Evolutionary conservation across 2,888 invertebrate species (phyloP), one percentile per base, ranked within the genome.

Genomic region (Helleia helle): DNA sequence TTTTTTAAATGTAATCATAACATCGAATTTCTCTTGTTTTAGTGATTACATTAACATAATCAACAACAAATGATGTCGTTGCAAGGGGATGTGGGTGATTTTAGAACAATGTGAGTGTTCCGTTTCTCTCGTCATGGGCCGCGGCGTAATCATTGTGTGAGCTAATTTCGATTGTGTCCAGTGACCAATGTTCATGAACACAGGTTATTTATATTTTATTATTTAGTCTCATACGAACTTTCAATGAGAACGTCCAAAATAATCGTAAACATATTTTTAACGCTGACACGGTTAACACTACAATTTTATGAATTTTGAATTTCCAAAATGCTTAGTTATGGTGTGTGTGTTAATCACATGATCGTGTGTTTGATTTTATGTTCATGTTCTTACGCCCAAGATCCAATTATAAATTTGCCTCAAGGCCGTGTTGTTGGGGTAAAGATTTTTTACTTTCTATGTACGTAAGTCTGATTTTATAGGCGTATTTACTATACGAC

Each of bases 351-450:
- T n/a, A n/a, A n/a, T n/a, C n/a, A n/a, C 9, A 14, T 22, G 6
- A 3, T 18, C 3, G 9, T 25, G 9, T 30, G 13, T 14, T 30
- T 39, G 9, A 6, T 39, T 24, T 5, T 28, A 4, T 24, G 39
- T 9, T 14, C 7, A 9, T 30, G 11, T 30, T 24, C 30, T 13
- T 22, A 24, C 4, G 63, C 72, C 18, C 86, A 87, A 59, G 87
- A 87, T 50, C 87, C 88, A 25, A 70, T 77, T 3, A 84, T 87
- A 6, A 79, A 75, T 52, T 63, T 88, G 44, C 76, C 83, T 24
- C 88, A 89, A 70, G 89, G 89, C 47, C 68, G 86, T 36, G 65
- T 89, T 31, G 77, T 86, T 47, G 89, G 89, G 66, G 89, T 89
- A 73, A 86, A 73, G 48, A 38, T 29, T 44, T 34, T 26, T 30